Percentiles rank a stretch among this genome's conserved stretches.
phyloP scores from a whole-genome alignment of 1,140 invertebrate species.

The Bombus huntii region DNA sequence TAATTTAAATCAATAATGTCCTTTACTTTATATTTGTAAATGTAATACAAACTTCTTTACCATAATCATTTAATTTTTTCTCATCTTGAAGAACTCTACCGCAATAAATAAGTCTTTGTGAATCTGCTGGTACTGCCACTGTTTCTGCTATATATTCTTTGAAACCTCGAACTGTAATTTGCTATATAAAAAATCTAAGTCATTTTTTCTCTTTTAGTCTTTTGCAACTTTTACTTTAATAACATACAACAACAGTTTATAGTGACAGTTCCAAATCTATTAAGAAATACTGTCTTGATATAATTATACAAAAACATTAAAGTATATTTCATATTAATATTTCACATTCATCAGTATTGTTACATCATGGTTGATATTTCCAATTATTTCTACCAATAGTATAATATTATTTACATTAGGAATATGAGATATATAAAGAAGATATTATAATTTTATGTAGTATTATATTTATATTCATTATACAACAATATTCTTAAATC shows the following conservation, averaged over 20 bases:
- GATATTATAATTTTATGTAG: not conserved
- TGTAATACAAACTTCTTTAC: conserved; percentile 81
- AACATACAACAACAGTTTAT: not conserved
- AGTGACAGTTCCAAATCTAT: not conserved
- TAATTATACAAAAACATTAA: not conserved
- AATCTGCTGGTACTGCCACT: conserved; percentile 90
- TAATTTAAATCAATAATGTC: not conserved
- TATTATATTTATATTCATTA: not conserved
- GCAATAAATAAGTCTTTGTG: conserved; percentile 95
- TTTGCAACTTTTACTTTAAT: not conserved
- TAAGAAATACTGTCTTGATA: not conserved
- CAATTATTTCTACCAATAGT: not conserved
- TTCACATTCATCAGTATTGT: not conserved
- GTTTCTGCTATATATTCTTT: conserved; percentile 92
- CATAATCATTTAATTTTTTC: conserved; percentile 93
- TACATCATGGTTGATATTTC: not conserved
- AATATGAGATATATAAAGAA: not conserved
- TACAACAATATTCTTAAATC: not conserved
- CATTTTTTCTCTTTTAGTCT: not conserved
- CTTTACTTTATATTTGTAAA: not conserved
- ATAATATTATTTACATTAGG: not conserved
- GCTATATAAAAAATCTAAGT: conserved; percentile 80
- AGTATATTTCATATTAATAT: not conserved
- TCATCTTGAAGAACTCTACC: conserved; percentile 95
- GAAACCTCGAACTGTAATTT: conserved; percentile 91